A percentile compares a stretch with the other conserved stretches of the same genome.
phyloP scores from a whole-genome alignment of 2,797 vertebrate genomes.

The Chaunax sp. region DNA sequence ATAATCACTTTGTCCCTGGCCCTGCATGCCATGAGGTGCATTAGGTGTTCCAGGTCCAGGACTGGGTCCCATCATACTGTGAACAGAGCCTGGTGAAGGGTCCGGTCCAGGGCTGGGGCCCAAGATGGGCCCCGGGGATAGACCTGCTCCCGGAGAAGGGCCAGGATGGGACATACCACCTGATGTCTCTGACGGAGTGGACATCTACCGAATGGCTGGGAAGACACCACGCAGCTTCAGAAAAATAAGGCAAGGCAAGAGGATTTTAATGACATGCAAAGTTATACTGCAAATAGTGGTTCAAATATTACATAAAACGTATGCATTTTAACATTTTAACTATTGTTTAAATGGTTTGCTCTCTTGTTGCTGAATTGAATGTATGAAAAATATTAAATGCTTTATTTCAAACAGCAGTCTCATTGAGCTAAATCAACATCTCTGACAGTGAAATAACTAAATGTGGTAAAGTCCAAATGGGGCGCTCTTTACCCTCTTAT shows the following conservation, averaged over 20 bases:
- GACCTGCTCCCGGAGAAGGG: constrained; percentile 94
- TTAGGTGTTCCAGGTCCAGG: constrained; percentile 91
- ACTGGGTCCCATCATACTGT: constrained; percentile 99
- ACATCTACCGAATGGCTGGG: constrained; percentile 85
- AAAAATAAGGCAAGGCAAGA: neutral
- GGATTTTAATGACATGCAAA: neutral
- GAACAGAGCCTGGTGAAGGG: constrained; percentile 95
- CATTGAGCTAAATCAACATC: no score
- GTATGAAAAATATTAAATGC: neutral
- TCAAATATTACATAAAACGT: neutral
- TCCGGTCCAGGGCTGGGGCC: constrained; percentile 97
- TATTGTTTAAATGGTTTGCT: neutral
- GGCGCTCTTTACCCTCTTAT: no score
- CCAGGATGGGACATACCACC: constrained; percentile 96
- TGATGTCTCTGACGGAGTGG: constrained; percentile 91
- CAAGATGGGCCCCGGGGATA: constrained; percentile 95
- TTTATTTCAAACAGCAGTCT: no score
- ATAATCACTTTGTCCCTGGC: constrained; percentile 90
- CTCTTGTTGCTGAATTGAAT: neutral
- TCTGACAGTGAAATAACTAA: no score
- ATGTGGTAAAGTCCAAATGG: no score
- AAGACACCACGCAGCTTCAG: constrained; percentile 46
- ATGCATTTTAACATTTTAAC: neutral
- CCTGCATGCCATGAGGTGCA: constrained; percentile 88
- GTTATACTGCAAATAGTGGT: no score